phyloP scores from a whole-genome alignment of 2,797 vertebrate species.

The Typhlichthys subterraneus region DNA sequence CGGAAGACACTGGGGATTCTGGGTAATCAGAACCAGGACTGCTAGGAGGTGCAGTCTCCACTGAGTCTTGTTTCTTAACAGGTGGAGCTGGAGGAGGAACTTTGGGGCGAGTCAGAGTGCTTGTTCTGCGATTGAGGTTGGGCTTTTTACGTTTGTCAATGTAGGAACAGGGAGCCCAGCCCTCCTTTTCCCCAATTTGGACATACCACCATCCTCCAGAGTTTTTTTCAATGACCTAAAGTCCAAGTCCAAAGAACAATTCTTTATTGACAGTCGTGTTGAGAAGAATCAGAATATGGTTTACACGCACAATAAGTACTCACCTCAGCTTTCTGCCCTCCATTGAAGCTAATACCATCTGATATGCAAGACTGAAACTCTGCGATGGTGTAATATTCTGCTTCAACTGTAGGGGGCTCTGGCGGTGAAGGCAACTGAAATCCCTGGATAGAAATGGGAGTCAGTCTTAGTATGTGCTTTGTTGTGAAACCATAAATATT shows the following conservation, averaged over 20 bases:
- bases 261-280: background rate
- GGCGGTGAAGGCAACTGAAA: slow-evolving; percentile 97
- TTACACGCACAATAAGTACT: background rate
- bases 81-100: slow-evolving; percentile 97
- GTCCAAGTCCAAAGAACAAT: background rate
- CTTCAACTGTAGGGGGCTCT: slow-evolving; percentile 97
- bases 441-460: slow-evolving; percentile 72
- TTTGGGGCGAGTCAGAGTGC: slow-evolving; percentile 96
- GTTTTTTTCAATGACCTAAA: slow-evolving; percentile 98
- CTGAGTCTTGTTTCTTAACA: slow-evolving; percentile 89
- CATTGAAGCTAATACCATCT: slow-evolving; percentile 97
- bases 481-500: background rate
- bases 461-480: background rate
- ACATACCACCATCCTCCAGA: slow-evolving; percentile 99
- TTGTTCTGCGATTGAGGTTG: slow-evolving; percentile 93
- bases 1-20: slow-evolving; percentile 82
- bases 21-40: slow-evolving; percentile 74
- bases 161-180: slow-evolving; percentile 98
- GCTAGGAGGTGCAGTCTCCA: slow-evolving; percentile 79
- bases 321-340: slow-evolving; percentile 98
- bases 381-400: slow-evolving; percentile 99
- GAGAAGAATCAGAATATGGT: background rate
- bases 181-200: slow-evolving; percentile 96
- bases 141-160: slow-evolving; percentile 99
- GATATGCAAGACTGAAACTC: slow-evolving; percentile 99